Base-by-base conservation (phyloP, 2,113 vertebrate species). In the Macquaria australasica region DNA sequence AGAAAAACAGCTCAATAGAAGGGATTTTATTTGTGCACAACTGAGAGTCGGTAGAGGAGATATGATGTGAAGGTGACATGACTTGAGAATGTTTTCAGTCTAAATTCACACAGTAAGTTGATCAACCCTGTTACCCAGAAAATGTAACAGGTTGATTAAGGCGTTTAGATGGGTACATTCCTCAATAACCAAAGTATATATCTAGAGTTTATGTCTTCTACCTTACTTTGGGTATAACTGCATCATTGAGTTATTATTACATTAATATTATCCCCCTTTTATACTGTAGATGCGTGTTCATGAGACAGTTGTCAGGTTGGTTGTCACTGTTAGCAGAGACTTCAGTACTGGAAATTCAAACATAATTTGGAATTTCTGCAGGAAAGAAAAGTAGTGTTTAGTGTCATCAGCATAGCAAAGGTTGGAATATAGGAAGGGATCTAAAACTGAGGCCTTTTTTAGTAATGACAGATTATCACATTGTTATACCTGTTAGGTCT, bases 21-120 rank as follows among this genome's bases (percentile, higher is more conserved):
- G 37, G 11, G 9, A 71, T 68, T 86, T 56, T 45, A 75, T 45
- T 41, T 73, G 50, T 59, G 55, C 50, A 70, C 20, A 71, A 58
- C 0, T 53, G 48, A 56, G 20, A 45, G 7, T 70, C 37, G 51
- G 39, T 5, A 43, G 55, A 79, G 28, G 50, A 28, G 25, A 50
- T 56, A n/a, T 48, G 23, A 60, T 23, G 20, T 3, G 9, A 48
- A 41, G 39, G 64, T 39, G 48, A 56, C 20, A 41, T 56, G 28
- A 50, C 41, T 51, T 51, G n/a, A n/a, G 59, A 41, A 59, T 78
- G 21, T 45, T 62, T 50, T 55, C 9, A 34, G 5, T 78, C 59
- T 64, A 18, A 50, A 50, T 48, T 56, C 10, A 34, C 18, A 37
- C 23, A 63, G 31, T 31, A 31, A 9, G 15, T 28, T 50, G 67